phyloP scores from a whole-genome alignment of 2,797 vertebrate genomes.

The Schizopygopsis malacanthus region DNA sequence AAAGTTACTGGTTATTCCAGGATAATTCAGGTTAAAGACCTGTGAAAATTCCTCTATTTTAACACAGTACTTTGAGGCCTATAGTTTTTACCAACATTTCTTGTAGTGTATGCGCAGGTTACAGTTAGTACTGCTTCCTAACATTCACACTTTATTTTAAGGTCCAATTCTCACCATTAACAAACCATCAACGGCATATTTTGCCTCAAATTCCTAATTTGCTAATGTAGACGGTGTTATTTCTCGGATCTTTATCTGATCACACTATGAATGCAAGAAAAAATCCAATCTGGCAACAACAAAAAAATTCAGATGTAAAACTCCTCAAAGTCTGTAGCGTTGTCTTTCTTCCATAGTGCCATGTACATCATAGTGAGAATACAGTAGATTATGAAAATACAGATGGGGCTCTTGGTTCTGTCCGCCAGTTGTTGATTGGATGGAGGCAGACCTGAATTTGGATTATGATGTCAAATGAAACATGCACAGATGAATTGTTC shows the following conservation, averaged over 20 bases:
- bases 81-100: too few relatives aligned
- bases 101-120: too few relatives aligned
- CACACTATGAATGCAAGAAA: neutral
- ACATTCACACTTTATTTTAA: too few relatives aligned
- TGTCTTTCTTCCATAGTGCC: neutral
- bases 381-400: neutral
- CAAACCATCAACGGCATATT: too few relatives aligned
- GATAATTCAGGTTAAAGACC: too few relatives aligned
- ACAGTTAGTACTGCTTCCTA: too few relatives aligned
- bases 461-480: neutral
- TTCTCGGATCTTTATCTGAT: neutral
- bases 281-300: neutral
- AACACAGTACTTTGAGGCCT: too few relatives aligned
- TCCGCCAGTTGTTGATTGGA: neutral
- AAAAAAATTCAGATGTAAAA: neutral
- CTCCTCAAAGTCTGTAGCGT: neutral
- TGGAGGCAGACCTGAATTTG: neutral
- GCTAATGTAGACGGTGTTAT: too few relatives aligned
- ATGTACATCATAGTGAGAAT: neutral
- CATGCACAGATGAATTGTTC: neutral
- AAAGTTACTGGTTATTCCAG: too few relatives aligned
- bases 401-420: neutral
- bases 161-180: too few relatives aligned
- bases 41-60: too few relatives aligned
- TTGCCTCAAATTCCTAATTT: too few relatives aligned